Percentiles rank a stretch among this genome's conserved stretches.
phyloP scores from a whole-genome alignment of 1,140 invertebrate species.

The Centruroides vittatus region DNA sequence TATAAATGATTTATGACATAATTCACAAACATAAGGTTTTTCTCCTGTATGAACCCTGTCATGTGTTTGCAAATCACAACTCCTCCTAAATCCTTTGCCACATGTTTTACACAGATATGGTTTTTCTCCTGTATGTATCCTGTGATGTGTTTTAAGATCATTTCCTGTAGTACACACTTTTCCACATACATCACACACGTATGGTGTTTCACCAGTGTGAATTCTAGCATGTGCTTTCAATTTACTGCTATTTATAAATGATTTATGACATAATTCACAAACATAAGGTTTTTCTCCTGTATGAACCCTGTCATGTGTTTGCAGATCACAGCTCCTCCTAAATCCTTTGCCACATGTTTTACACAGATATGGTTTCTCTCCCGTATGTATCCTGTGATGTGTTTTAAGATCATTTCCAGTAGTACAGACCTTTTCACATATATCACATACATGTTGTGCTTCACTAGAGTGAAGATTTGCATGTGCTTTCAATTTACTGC shows the following conservation, averaged over 20 bases:
- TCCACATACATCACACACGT: background rate
- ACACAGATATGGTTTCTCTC: background rate
- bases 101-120: background rate
- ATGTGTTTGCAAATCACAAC: background rate
- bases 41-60: background rate
- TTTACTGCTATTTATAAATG: background rate
- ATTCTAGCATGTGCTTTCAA: background rate
- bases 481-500: too few relatives aligned
- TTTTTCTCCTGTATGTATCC: background rate
- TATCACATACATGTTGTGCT: too few relatives aligned
- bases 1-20: background rate
- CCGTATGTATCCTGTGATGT: background rate
- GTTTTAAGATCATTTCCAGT: background rate
- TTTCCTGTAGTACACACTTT: background rate
- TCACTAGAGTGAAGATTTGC: too few relatives aligned
- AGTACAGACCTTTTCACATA: too few relatives aligned
- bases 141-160: background rate
- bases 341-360: background rate
- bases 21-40: background rate
- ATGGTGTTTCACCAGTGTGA: background rate
- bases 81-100: background rate
- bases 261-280: background rate
- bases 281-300: background rate
- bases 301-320: background rate
- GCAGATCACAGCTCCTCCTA: background rate